Base-by-base conservation (phyloP, 1,140 invertebrate species). In the Pygmarrhopalites habei region DNA sequence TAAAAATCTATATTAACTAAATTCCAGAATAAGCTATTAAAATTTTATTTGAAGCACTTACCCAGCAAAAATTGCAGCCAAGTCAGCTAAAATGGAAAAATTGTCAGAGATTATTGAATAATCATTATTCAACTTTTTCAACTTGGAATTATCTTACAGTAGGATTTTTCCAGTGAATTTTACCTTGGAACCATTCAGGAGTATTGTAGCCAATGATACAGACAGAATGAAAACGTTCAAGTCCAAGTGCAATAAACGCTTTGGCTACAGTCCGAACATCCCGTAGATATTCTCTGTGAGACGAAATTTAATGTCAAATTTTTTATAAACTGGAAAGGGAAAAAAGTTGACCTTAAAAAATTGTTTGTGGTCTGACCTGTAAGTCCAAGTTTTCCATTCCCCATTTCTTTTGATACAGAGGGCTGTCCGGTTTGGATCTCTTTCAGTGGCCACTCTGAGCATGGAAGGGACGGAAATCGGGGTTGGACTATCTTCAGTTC, bases 151-250 rank as follows among this genome's bases (percentile, higher is more conserved):
- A 7, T 15, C 15, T 35, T 35, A 35, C 32, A 35, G 86, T 2
- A 82, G 92, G 53, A 95, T 75, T 73, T 92, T 35, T 35, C 5
- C 5, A 35, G 15, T 35, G n/a, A n/a, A n/a, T n/a, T n/a, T n/a
- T 84, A 1, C 89, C 81, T 65, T 92, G 82, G 71, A 92, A 90
- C 92, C 92, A 96, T 79, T 95, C 85, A 43, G 90, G 88, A 46
- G 86, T 85, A 74, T 96, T 96, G 75, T 94, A 95, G 47, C 92
- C 92, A 44, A 95, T 73, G 70, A 96, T 92, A 65, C 88, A 86
- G 28, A 95, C 92, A 14, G 85, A 85, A 74, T 91, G 84, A 72
- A 84, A 82, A 60, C 83, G 79, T 75, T 93, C 82, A 43, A 96
- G 77, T 5, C 92, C 92, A 49, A 95, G 77, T 74, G 90, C 86